Conservation (phyloP, 2,888 invertebrate species). For the Lysandra coridon region DNA sequence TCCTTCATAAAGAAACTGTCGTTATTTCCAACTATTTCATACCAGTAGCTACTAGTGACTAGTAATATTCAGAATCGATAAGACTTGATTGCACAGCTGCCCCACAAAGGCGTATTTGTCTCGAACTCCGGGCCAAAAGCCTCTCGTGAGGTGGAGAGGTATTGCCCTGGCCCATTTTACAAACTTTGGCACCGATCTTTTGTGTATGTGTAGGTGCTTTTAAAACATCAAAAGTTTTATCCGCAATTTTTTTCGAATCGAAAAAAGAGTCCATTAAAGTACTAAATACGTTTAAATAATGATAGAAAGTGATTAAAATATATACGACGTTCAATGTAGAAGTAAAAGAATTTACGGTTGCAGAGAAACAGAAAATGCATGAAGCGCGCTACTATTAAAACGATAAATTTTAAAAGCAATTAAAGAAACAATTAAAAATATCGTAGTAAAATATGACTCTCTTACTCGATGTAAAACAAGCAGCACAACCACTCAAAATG, state of each 20-base stretch:
- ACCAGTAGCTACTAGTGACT: background rate
- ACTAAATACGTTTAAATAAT: background rate
- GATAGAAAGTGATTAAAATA: background rate
- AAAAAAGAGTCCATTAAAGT: background rate
- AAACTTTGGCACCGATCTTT: conserved; percentile 34
- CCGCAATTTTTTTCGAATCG: background rate
- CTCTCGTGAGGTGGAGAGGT: conserved; percentile 36
- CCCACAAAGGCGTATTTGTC: conserved; percentile 34
- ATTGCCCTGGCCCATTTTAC: conserved; percentile 36
- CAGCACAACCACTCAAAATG: conserved; percentile 15
- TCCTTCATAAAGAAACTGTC: background rate
- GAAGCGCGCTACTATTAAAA: background rate
- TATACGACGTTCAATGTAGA: background rate
- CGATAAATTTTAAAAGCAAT: background rate
- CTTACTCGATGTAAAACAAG: conserved; percentile 10
- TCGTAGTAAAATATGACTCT: background rate
- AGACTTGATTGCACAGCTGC: conserved; percentile 27
- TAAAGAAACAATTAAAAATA: background rate
- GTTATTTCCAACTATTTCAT: background rate
- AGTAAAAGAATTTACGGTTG: background rate
- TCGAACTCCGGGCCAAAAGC: conserved; percentile 38
- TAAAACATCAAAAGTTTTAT: conserved; percentile 14
- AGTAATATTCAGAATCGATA: conserved; percentile 26
- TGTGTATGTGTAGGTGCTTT: conserved; percentile 13
- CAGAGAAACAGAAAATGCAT: background rate